These are phyloP conservation scores for Leptopilina myrica DNA, from an alignment of 2,888 invertebrate genomes.

Conservation along the genomic window DNA sequence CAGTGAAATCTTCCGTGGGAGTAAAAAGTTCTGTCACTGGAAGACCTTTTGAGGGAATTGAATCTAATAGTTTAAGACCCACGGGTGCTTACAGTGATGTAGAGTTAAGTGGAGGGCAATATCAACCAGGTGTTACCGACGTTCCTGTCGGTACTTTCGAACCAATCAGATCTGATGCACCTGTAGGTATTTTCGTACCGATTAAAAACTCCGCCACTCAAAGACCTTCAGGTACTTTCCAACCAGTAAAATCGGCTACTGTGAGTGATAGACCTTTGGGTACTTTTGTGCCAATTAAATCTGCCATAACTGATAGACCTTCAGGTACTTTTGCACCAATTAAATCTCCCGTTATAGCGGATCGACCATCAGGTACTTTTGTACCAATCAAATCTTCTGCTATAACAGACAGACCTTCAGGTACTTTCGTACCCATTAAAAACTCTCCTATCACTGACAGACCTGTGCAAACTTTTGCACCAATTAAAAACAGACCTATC, in stretches of 20 bases:
- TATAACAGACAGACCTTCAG: not conserved
- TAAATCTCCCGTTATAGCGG: not conserved
- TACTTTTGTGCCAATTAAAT: constrained; percentile 45
- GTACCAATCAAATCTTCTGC: not conserved
- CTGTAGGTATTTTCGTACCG: no score
- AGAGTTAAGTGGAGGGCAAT: constrained; percentile 44
- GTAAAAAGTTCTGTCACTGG: constrained; percentile 43
- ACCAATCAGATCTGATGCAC: no score
- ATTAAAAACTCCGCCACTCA: not conserved
- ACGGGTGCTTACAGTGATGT: constrained; percentile 55
- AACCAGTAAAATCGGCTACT: constrained; percentile 46
- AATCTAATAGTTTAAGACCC: no score
- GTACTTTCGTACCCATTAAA: no score
- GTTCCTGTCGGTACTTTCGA: not conserved
- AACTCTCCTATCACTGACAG: not conserved
- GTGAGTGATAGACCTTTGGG: constrained; percentile 1
- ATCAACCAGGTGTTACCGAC: not conserved
- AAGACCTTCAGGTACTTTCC: constrained; percentile 48
- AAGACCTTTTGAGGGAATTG: constrained; percentile 42
- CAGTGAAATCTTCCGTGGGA: constrained; percentile 3
- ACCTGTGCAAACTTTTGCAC: constrained; percentile 45
- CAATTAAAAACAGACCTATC: no score
- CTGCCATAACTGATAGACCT: not conserved
- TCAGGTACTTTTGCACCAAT: no score
- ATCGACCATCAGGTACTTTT: constrained; percentile 45